Percentiles rank a stretch among this genome's conserved stretches.
These are phyloP conservation scores for Tragelaphus buxtoni DNA, from an alignment of 2,113 vertebrate species.

Conservation along the genomic window DNA sequence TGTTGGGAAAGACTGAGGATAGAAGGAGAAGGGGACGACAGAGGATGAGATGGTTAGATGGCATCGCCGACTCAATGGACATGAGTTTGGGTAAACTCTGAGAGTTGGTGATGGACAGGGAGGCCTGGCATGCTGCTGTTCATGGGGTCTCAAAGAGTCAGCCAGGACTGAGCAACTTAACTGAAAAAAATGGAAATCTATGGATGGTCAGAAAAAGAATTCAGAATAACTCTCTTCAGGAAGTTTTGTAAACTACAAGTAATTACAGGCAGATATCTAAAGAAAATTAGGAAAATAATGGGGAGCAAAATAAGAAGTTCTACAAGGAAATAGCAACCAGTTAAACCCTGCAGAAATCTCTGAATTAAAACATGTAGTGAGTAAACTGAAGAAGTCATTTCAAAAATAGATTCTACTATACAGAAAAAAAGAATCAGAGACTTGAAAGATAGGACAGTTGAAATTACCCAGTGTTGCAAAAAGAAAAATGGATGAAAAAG, in stretches of 20 bases:
- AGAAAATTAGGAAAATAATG: not conserved
- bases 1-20: too few relatives aligned
- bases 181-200: not conserved
- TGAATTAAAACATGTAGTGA: not conserved
- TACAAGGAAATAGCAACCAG: not conserved
- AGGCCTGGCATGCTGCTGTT: too few relatives aligned
- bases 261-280: too few relatives aligned
- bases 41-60: too few relatives aligned
- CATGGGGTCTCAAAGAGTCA: too few relatives aligned
- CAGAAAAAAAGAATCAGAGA: not conserved
- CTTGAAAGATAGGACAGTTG: not conserved
- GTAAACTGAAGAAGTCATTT: not conserved
- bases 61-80: too few relatives aligned
- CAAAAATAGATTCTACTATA: too few relatives aligned
- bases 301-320: not conserved
- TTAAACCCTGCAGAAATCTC: not conserved
- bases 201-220: not conserved
- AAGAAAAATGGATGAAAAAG: not conserved
- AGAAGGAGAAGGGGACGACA: too few relatives aligned
- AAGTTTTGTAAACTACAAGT: not conserved
- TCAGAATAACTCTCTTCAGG: not conserved
- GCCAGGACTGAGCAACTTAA: too few relatives aligned
- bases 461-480: not conserved
- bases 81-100: too few relatives aligned
- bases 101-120: too few relatives aligned